These are phyloP conservation scores for Prosapia bicincta DNA, from an alignment of 2,888 invertebrate species.

Conservation along the genomic window DNA sequence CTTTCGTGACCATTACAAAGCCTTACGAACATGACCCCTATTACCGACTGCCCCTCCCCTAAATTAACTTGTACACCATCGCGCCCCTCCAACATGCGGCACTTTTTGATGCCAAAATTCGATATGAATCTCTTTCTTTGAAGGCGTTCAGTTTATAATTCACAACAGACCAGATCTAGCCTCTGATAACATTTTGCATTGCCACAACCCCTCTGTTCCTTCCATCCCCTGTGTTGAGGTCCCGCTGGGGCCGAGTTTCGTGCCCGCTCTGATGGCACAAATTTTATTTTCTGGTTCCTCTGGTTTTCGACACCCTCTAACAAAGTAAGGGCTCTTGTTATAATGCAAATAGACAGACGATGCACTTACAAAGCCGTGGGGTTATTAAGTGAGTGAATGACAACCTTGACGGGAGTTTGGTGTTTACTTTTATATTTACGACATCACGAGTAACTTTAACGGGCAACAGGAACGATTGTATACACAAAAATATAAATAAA, in stretches of 20 bases:
- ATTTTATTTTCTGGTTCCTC: slow-evolving; percentile 31
- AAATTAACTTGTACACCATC: slow-evolving; percentile 24
- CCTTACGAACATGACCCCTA: neutral
- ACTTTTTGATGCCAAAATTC: slow-evolving; percentile 2
- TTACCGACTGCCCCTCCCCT: neutral
- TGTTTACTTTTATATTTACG: no score
- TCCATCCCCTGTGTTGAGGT: slow-evolving; percentile 15
- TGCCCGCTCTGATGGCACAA: slow-evolving; percentile 28
- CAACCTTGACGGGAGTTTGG: neutral
- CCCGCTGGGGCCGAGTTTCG: slow-evolving; percentile 9
- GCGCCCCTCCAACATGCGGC: slow-evolving; percentile 5
- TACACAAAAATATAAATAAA: no score
- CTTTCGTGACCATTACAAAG: neutral
- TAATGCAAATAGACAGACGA: neutral
- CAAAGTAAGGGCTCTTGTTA: slow-evolving; percentile 5
- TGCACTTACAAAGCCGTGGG: slow-evolving; percentile 1
- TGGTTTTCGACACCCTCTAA: slow-evolving; percentile 28
- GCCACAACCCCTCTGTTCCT: slow-evolving; percentile 35
- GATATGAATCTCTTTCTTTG: slow-evolving; percentile 21
- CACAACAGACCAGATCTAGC: slow-evolving; percentile 17
- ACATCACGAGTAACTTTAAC: no score
- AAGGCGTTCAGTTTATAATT: slow-evolving; percentile 31
- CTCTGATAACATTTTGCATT: slow-evolving; percentile 37
- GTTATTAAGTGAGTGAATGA: neutral
- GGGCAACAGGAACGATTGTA: no score